Base-by-base conservation (phyloP, 2,888 invertebrate species). In the Apamea epomidion region DNA sequence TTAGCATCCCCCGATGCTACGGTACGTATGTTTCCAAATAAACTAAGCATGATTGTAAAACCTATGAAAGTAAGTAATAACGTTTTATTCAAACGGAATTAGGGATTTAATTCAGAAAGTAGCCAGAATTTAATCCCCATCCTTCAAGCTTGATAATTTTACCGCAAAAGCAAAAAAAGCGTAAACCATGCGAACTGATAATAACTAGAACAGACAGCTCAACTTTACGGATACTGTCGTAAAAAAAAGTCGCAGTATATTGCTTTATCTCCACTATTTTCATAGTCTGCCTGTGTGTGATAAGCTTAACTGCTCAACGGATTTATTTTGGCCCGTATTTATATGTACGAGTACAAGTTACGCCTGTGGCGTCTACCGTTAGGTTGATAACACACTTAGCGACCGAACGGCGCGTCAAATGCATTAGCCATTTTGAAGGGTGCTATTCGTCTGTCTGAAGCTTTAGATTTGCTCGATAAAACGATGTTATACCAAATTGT, bases 161-260 rank as follows among this genome's bases (percentile, higher is more conserved):
- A 37, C 12, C 10, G 14, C 58, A 54, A 45, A 69, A 74, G 25
- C n/a, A 42, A 21, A 58, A 70, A 48, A 58, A 78, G 12, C n/a
- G 64, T 32, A 51, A 48, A 78, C 54, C 67, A 71, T 58, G 29
- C 29, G 16, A 72, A 86, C 67, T 68, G 72, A 72, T 72, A 78
- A 74, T 76, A 84, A 73, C 79, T 48, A 73, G 64, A 72, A 60
- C 62, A 32, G 54, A 32, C 45, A 54, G 74, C 80, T 67, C 76
- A 84, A 84, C 78, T 86, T 85, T 76, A 89, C 77, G 76, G 74
- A 67, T 64, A 42, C 64, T 74, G 72, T 81, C 89, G 73, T 90
- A 90, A 89, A 89, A 89, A 87, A 85, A 89, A 80, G 73, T 77
- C 84, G 10, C 76, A 81, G 65, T 89, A 89, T 88, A 89, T 87